Evolutionary conservation across 2,888 invertebrate genomes (phyloP), one percentile per base, ranked within the genome.

Genomic region (Smittia aterrima): DNA sequence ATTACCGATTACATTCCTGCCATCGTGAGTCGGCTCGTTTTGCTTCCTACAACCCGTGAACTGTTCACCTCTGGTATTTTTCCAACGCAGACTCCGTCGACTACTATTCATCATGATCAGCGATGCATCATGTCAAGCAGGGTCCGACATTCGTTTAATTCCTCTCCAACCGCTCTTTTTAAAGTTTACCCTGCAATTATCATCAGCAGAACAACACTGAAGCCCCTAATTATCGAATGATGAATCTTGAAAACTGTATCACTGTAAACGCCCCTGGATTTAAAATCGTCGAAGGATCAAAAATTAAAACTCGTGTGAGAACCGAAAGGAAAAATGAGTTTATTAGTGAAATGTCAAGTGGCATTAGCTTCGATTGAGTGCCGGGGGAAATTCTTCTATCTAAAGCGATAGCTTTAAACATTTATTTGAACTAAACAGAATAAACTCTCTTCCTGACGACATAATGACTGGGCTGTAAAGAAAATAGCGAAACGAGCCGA

Each of bases 101-200:
- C 53, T 16, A 47, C 53, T 16, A 47, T 16, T 13, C n/a, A 47
- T 16, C 53, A 47, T 47, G n/a, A 47, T 18, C n/a, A 13, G 18
- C n/a, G 53, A 16, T 47, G 53, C 53, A 47, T 32, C 32, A 32
- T 32, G 32, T 32, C 32, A 32, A 32, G 32, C 32, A 6, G 32
- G 9, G 32, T n/a, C 32, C 9, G 3, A 32, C 32, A 32, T 3
- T 32, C 32, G n/a, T n/a, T n/a, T n/a, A n/a, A n/a, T n/a, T n/a
- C n/a, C n/a, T n/a, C n/a, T n/a, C 9, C 32, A 32, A 32, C 32
- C 32, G 32, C n/a, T n/a, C n/a, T n/a, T 32, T 72, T 72, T 72
- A 62, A 62, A 58, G 18, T 72, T 32, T 62, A 72, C 72, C 72
- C 72, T 72, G 24, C 72, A 72, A 72, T 72, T 72, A 72, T 62